Evolutionary conservation across 2,888 invertebrate genomes (phyloP).

Genomic region (Galerucella pusilla): DNA sequence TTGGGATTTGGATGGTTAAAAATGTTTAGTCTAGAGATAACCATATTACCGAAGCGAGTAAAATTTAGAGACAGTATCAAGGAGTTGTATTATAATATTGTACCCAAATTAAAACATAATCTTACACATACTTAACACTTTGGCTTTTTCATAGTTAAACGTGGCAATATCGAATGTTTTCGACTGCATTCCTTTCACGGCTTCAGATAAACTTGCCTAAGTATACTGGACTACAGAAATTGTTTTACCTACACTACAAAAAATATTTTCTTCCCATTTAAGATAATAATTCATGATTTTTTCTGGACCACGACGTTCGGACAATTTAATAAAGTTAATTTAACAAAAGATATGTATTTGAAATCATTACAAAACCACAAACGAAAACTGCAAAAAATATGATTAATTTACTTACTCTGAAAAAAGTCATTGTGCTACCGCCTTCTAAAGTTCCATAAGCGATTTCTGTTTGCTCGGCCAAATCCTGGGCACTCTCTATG

Average conservation of each 20-base stretch:
- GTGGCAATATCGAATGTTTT: too few species aligned
- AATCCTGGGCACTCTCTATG: constrained; percentile 94
- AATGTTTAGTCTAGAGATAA: too few species aligned
- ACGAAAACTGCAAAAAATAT: neutral
- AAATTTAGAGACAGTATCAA: too few species aligned
- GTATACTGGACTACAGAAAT: neutral
- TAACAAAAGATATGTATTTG: neutral
- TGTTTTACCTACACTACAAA: constrained; percentile 3
- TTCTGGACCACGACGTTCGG: neutral
- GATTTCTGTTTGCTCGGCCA: constrained; percentile 93
- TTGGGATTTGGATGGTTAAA: too few species aligned
- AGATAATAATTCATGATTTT: too few species aligned
- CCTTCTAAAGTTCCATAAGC: constrained; percentile 93
- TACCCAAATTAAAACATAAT: too few species aligned
- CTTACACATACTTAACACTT: too few species aligned
- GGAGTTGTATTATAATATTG: too few species aligned
- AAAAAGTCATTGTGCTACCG: constrained; percentile 98
- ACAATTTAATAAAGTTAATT: neutral
- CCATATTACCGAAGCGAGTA: too few species aligned
- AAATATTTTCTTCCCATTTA: neutral
- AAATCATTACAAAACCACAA: neutral
- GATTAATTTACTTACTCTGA: constrained; percentile 80
- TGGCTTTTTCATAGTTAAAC: too few species aligned
- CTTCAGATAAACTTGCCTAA: too few species aligned
- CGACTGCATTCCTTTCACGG: too few species aligned